Conservation (phyloP, 2,113 vertebrate genomes). For the Channa maculata region DNA sequence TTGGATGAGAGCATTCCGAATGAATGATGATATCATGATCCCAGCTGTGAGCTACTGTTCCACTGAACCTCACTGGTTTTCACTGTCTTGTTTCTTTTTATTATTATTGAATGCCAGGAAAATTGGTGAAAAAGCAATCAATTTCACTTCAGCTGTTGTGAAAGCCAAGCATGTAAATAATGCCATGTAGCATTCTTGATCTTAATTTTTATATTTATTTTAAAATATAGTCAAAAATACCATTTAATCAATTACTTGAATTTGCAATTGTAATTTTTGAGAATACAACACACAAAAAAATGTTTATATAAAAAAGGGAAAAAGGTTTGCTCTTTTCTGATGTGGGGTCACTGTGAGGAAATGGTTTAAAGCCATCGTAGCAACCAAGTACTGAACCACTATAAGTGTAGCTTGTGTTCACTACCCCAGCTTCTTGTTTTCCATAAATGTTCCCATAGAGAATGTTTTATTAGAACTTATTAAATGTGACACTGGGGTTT, state of each 20-base stretch:
- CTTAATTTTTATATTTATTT: slow-evolving; percentile 69
- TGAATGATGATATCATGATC: slow-evolving; percentile 27
- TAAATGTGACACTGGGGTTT: neutral
- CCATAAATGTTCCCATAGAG: slow-evolving; percentile 1
- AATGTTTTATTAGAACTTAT: neutral
- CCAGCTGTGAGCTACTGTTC: slow-evolving; percentile 26
- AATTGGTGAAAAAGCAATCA: slow-evolving; percentile 10
- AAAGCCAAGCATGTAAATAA: slow-evolving; percentile 47
- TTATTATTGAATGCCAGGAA: slow-evolving; percentile 48
- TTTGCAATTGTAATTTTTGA: slow-evolving; percentile 29
- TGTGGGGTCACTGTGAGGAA: slow-evolving; percentile 39
- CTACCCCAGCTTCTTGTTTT: neutral
- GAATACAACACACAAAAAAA: slow-evolving; percentile 26
- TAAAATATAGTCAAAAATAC: slow-evolving; percentile 28
- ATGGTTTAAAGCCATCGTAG: slow-evolving; percentile 31
- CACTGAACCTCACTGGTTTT: slow-evolving; percentile 43
- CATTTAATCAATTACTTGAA: slow-evolving; percentile 55
- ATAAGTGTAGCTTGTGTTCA: neutral
- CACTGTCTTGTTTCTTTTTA: neutral
- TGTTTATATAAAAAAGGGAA: neutral
- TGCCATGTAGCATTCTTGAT: slow-evolving; percentile 48
- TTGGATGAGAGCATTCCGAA: slow-evolving; percentile 42
- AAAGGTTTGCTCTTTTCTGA: slow-evolving; percentile 23
- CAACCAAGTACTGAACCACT: neutral
- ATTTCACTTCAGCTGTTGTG: slow-evolving; percentile 24